Evolutionary conservation across 2,113 vertebrate species (phyloP).

Genomic region (Catagonus wagneri): DNA sequence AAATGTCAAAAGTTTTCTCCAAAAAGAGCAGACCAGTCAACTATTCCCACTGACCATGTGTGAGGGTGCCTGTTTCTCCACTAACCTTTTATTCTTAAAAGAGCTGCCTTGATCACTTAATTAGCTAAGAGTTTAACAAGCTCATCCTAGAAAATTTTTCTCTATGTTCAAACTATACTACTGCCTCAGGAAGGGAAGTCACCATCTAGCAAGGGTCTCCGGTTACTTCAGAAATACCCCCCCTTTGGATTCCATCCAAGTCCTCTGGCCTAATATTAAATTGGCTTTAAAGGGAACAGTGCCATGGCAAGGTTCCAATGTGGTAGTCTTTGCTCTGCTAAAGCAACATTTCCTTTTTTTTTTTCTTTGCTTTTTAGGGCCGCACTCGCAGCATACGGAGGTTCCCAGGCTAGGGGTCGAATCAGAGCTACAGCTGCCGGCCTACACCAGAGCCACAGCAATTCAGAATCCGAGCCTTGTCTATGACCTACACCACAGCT

Average conservation of each 20-base stretch:
- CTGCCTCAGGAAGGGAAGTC: neutral
- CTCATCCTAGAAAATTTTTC: slow-evolving; percentile 21
- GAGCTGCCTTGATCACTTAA: neutral
- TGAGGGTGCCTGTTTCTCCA: neutral
- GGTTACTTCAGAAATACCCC: slow-evolving; percentile 16
- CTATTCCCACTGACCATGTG: neutral
- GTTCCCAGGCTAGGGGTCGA: too few relatives aligned
- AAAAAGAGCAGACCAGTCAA: slow-evolving; percentile 7
- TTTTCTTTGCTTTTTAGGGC: too few relatives aligned
- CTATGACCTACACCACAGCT: too few relatives aligned
- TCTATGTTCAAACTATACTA: neutral
- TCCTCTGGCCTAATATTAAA: slow-evolving; percentile 3
- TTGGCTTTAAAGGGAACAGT: slow-evolving; percentile 28
- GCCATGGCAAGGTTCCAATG: neutral
- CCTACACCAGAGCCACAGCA: too few relatives aligned
- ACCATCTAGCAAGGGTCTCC: neutral
- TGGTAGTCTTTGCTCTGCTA: neutral
- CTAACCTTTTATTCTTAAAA: neutral
- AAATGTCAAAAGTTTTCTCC: neutral
- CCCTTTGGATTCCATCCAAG: neutral
- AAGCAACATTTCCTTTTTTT: too few relatives aligned
- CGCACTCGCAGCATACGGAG: too few relatives aligned
- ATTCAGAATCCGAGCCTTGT: too few relatives aligned
- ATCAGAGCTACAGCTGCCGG: too few relatives aligned
- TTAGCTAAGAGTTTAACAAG: slow-evolving; percentile 8